A percentile compares a stretch with the other conserved stretches of the same genome.
phyloP scores from a whole-genome alignment of 2,113 vertebrate genomes.

The Maccullochella peelii region DNA sequence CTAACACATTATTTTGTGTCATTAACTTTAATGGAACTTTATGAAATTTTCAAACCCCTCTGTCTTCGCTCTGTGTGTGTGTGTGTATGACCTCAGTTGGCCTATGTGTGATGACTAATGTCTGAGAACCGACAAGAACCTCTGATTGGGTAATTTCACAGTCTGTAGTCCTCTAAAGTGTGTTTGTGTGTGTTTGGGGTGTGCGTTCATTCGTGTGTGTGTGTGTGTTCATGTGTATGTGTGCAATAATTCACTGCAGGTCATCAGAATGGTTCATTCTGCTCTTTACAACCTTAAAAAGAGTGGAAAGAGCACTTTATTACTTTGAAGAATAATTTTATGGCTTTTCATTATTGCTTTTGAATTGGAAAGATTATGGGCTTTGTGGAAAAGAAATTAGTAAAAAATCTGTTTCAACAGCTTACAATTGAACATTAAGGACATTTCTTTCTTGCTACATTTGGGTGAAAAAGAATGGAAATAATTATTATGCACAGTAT shows the following conservation, averaged over 20 bases:
- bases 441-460: conserved; percentile 10
- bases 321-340: conserved; percentile 68
- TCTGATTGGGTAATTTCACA: conserved; percentile 70
- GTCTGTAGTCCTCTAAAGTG: conserved; percentile 55
- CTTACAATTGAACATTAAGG: conserved; percentile 42
- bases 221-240: conserved; percentile 9
- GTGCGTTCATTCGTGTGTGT: not conserved
- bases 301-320: conserved; percentile 50
- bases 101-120: conserved; percentile 65
- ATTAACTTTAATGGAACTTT: conserved; percentile 73
- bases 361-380: conserved; percentile 63
- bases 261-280: conserved; percentile 61
- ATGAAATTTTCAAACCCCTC: conserved; percentile 64
- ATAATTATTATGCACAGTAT: conserved; percentile 22
- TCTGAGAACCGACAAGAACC: conserved; percentile 58
- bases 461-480: conserved; percentile 15
- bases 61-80: conserved; percentile 20
- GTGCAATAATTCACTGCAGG: conserved; percentile 60
- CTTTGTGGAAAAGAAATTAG: conserved; percentile 59
- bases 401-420: conserved; percentile 49
- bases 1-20: conserved; percentile 64
- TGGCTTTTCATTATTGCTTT: conserved; percentile 62
- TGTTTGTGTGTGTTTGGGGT: not conserved
- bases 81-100: conserved; percentile 42
- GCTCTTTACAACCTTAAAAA: conserved; percentile 63